Evolutionary conservation across 2,113 vertebrate species (phyloP).

Genomic region (Menura novaehollandiae): DNA sequence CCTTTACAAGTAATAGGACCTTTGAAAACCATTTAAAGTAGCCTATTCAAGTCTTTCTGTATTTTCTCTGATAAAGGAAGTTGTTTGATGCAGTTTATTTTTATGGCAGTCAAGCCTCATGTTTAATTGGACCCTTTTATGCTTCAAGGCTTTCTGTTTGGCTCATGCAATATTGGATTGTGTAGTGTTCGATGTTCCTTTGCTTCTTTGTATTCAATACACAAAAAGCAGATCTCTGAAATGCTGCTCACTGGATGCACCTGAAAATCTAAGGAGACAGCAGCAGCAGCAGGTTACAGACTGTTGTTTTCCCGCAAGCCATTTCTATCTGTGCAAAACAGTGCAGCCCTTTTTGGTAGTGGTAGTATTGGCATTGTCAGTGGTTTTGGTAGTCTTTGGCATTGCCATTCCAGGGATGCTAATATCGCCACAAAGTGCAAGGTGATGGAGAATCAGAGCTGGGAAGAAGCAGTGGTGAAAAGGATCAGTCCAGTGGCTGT

Average conservation of each 20-base stretch:
- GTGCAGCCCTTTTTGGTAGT: not conserved
- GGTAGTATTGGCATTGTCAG: not conserved
- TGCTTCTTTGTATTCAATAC: not conserved
- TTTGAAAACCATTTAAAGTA: not conserved
- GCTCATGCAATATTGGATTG: not conserved
- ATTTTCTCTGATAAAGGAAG: slow-evolving; percentile 6
- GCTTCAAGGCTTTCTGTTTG: not conserved
- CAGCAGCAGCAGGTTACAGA: not conserved
- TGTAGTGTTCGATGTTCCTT: not conserved
- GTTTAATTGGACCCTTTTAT: slow-evolving; percentile 36
- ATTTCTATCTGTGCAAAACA: not conserved
- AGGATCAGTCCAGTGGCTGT: not conserved
- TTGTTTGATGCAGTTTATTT: slow-evolving; percentile 5
- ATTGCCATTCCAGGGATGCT: not conserved
- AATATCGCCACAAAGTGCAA: not conserved
- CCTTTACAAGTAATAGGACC: not conserved
- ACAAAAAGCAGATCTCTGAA: not conserved
- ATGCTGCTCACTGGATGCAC: not conserved
- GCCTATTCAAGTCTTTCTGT: not conserved
- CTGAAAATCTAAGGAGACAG: not conserved
- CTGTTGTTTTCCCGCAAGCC: not conserved
- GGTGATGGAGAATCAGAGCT: not conserved
- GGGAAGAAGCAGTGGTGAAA: not conserved
- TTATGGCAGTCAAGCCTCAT: not conserved
- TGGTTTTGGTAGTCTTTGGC: not conserved